These are phyloP conservation scores for Virgularia gustaviana DNA, from an alignment of 92 coral and sea anemone species.

Conservation along the genomic window DNA sequence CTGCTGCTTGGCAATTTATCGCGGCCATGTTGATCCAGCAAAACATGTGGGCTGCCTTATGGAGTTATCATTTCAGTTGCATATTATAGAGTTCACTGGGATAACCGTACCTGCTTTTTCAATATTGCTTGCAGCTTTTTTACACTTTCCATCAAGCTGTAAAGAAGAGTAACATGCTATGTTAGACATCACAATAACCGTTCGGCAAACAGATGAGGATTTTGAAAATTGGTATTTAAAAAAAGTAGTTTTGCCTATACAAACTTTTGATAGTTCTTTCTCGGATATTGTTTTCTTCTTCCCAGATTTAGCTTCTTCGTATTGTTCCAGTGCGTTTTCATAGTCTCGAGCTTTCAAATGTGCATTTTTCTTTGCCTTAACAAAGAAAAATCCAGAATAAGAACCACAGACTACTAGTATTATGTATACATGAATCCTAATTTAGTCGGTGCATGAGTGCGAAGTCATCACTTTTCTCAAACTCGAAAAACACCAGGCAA, in stretches of 20 bases:
- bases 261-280: constrained; percentile 81
- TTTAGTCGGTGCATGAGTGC: too few species aligned
- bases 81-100: too few species aligned
- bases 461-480: too few species aligned
- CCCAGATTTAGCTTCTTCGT: constrained; percentile 74
- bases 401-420: background rate
- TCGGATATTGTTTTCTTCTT: constrained; percentile 78
- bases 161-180: background rate
- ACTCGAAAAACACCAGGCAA: too few species aligned
- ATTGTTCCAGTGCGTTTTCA: constrained; percentile 70
- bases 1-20: too few species aligned
- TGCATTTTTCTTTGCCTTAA: constrained; percentile 69
- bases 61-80: too few species aligned
- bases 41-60: too few species aligned
- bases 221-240: background rate
- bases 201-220: background rate
- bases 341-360: constrained; percentile 79
- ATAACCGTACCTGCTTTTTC: constrained; percentile 70
- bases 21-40: too few species aligned
- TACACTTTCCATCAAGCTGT: constrained; percentile 79
- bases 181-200: background rate
- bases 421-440: background rate
- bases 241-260: background rate
- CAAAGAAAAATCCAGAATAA: background rate
- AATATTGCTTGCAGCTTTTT: constrained; percentile 61